Evolutionary conservation across 2,888 invertebrate genomes (phyloP).

Genomic region (Temnothorax rugatulus): DNA sequence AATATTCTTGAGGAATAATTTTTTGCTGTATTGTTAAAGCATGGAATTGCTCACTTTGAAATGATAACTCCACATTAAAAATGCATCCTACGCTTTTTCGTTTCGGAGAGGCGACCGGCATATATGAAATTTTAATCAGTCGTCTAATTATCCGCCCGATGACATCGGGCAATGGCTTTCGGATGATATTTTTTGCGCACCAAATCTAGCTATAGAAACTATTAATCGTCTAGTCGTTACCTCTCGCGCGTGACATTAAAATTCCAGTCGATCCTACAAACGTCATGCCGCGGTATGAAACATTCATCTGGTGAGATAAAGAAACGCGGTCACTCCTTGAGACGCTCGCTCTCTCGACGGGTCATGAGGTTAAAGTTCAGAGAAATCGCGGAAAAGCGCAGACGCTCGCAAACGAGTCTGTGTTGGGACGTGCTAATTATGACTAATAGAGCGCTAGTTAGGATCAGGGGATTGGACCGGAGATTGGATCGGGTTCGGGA

Average conservation of each 20-base stretch:
- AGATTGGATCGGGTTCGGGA: neutral
- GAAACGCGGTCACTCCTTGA: constrained; percentile 8
- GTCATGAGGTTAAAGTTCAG: constrained; percentile 49
- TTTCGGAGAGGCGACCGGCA: neutral
- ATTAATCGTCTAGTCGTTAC: constrained; percentile 23
- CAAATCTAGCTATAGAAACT: constrained; percentile 12
- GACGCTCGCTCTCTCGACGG: constrained; percentile 25
- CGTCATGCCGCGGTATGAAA: constrained; percentile 18
- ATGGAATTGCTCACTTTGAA: neutral
- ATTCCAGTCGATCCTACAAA: neutral
- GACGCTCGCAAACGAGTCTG: constrained; percentile 27
- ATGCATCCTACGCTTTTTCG: constrained; percentile 12
- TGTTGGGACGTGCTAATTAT: constrained; percentile 53
- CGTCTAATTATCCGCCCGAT: constrained; percentile 12
- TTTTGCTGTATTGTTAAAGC: constrained; percentile 17
- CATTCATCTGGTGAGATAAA: constrained; percentile 20
- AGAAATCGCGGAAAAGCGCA: constrained; percentile 15
- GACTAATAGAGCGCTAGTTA: constrained; percentile 54
- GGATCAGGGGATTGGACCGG: neutral
- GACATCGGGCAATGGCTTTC: constrained; percentile 26
- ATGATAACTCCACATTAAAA: neutral
- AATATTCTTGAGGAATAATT: constrained; percentile 24
- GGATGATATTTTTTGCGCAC: constrained; percentile 16
- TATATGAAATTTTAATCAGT: constrained; percentile 31
- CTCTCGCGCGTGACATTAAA: constrained; percentile 9